Evolutionary conservation across 2,888 invertebrate genomes (phyloP), one percentile per base, ranked within the genome.

Genomic region (Drosophila testacea): DNA sequence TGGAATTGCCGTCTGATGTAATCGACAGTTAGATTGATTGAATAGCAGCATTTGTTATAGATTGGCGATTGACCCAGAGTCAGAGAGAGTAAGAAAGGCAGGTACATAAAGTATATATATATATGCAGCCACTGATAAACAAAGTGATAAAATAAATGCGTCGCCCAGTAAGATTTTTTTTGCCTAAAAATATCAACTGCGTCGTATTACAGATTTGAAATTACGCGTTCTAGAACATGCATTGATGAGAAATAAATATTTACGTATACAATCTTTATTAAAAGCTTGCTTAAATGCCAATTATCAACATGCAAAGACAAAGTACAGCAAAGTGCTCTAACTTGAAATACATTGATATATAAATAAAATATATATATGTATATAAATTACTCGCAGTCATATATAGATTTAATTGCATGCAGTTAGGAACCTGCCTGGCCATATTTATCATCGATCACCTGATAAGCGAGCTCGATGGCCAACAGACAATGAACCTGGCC

Each of bases 61-160:
- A 66, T 59, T 54, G 61, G 9, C 38, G 59, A 30, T 52, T 88
- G 83, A 74, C 87, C 70, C 4, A 44, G 27, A 36, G 13, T 11
- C 13, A 47, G 28, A 46, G 41, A 11, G 27, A 36, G 34, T 9
- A 13, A 13, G 9, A 47, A 6, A 32, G 47, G 13, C 4, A 34
- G 28, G 22, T 32, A 7, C 7, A n/a, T 11, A 7, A 47, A 16
- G 10, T 1, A 51, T 11, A 51, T 13, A 51, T 9, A 47, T 13
- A 56, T 48, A 44, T 27, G 13, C 60, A 55, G 46, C 13, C 36
- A 44, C 52, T 79, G 73, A 85, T 85, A 85, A 82, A 79, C 73
- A 85, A 77, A 72, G 73, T 73, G 81, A 89, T 89, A 79, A 89
- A 88, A 82, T 42, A 36, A 71, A 82, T 85, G 72, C 83, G 85